A percentile compares a stretch with the other conserved stretches of the same genome.
phyloP scores from a whole-genome alignment of 1,140 invertebrate species.

The Drosophila neocordata region DNA sequence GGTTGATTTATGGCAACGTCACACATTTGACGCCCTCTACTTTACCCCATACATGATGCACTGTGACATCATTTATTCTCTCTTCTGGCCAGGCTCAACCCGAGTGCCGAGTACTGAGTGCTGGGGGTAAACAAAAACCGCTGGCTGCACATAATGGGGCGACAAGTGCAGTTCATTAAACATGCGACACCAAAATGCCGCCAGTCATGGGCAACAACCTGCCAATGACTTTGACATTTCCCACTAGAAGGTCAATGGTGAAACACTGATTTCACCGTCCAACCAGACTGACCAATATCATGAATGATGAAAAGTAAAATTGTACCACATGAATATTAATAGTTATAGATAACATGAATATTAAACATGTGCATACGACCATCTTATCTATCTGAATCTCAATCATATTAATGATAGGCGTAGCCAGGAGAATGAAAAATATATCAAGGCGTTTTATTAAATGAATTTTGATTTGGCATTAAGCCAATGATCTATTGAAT shows the following conservation, averaged over 20 bases:
- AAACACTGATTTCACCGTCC: background rate
- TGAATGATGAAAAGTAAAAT: slow-evolving; percentile 43
- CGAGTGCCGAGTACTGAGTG: too few species aligned
- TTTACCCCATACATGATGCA: background rate
- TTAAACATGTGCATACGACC: background rate
- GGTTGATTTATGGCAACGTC: slow-evolving; percentile 66
- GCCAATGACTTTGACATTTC: slow-evolving; percentile 48
- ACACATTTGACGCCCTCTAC: slow-evolving; percentile 47
- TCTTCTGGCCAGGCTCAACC: slow-evolving; percentile 10
- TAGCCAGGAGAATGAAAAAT: too few species aligned
- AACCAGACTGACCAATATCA: background rate
- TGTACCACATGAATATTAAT: slow-evolving; percentile 64
- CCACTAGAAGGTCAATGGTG: slow-evolving; percentile 22
- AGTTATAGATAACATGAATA: background rate
- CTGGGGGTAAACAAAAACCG: slow-evolving; percentile 12
- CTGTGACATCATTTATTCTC: background rate
- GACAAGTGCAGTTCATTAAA: slow-evolving; percentile 53
- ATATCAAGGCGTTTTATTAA: too few species aligned
- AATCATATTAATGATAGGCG: background rate
- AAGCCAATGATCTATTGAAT: too few species aligned
- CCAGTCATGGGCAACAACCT: slow-evolving; percentile 27
- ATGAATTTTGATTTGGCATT: too few species aligned
- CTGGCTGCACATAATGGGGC: slow-evolving; percentile 32
- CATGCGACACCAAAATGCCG: slow-evolving; percentile 36
- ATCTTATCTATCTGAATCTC: background rate